phyloP scores from a whole-genome alignment of 2,113 vertebrate species.

The Alethe diademata region DNA sequence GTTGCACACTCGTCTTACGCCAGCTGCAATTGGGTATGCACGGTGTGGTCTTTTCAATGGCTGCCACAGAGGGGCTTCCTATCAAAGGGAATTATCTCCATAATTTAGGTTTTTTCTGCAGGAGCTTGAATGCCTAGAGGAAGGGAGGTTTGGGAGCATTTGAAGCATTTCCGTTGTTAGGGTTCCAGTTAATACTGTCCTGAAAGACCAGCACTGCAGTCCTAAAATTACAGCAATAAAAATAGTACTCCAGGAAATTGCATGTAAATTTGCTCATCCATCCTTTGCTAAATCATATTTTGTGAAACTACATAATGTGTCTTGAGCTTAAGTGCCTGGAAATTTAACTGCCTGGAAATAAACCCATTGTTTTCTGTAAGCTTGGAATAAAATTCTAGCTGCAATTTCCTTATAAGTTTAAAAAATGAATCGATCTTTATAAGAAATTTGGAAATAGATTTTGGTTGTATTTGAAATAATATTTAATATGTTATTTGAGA shows the following conservation, averaged over 20 bases:
- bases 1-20: conserved; percentile 92
- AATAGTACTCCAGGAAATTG: background rate
- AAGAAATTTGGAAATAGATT: background rate
- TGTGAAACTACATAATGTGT: background rate
- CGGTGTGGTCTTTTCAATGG: background rate
- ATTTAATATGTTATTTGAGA: background rate
- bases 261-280: background rate
- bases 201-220: background rate
- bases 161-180: background rate
- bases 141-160: background rate
- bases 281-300: background rate
- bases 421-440: background rate
- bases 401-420: background rate
- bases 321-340: background rate
- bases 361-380: background rate
- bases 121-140: background rate
- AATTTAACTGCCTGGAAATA: conserved; percentile 1
- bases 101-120: background rate
- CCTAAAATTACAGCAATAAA: conserved; percentile 1
- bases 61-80: background rate
- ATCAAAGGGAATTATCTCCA: background rate
- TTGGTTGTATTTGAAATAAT: background rate
- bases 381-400: background rate
- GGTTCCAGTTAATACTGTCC: background rate
- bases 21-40: conserved; percentile 88